These are phyloP conservation scores for Andrena chrysosceles DNA, from an alignment of 2,888 invertebrate species.

Conservation along the genomic window DNA sequence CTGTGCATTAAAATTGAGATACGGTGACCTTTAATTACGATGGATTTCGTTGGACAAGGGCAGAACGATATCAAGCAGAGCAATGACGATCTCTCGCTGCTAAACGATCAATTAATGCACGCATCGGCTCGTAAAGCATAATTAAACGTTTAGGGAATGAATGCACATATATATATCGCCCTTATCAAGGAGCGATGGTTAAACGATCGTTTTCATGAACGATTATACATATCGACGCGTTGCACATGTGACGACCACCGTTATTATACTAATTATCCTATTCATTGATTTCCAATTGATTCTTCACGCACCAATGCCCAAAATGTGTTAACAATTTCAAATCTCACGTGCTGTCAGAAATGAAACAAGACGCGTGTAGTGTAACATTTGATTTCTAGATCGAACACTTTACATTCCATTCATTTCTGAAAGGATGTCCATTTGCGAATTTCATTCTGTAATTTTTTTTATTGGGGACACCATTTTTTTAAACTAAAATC, in stretches of 20 bases:
- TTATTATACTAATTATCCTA: constrained; percentile 15
- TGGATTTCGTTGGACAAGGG: neutral
- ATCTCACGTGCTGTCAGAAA: no score
- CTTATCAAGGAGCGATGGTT: constrained; percentile 49
- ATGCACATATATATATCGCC: neutral
- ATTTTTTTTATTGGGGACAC: no score
- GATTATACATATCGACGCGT: neutral
- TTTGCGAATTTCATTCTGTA: no score
- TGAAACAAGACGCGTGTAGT: no score
- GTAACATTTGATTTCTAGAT: no score
- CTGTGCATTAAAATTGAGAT: constrained; percentile 48
- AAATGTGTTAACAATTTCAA: no score
- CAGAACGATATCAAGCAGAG: constrained; percentile 13
- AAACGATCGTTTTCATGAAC: constrained; percentile 35
- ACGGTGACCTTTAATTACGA: constrained; percentile 50
- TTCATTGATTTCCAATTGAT: neutral
- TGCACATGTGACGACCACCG: neutral
- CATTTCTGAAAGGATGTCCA: no score
- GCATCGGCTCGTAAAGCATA: constrained; percentile 32
- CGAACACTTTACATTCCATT: no score
- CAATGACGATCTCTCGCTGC: neutral
- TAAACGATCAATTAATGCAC: constrained; percentile 26
- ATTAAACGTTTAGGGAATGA: constrained; percentile 39
- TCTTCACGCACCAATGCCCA: no score
- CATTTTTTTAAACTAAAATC: no score